Evolutionary conservation across 2,888 invertebrate species (phyloP), one percentile per base, ranked within the genome.

Genomic region (Drosophila putrida): DNA sequence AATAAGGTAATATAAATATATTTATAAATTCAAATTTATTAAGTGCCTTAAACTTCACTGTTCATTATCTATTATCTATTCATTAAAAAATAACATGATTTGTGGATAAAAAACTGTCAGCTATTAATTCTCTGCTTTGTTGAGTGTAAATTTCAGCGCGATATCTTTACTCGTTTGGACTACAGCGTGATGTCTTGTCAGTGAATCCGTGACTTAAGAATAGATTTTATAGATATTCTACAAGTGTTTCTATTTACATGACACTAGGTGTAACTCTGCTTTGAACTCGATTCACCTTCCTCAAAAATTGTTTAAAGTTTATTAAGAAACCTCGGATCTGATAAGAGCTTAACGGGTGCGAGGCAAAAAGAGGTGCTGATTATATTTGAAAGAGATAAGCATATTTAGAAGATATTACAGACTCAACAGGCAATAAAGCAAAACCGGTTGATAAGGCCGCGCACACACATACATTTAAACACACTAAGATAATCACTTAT

Each of bases 401-500:
- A 49, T 9, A 13, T 11, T 27, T 59, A n/a, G 63, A 44, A 38
- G 57, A 43, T 35, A 44, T 1, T 6, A 36, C 10, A 38, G 28
- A 13, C 9, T 27, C 11, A 20, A 41, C 27, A 31, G 11, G 33
- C 54, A 43, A 43, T 13, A 36, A 6, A 28, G 31, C n/a, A 71
- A 75, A 75, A 75, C 71, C 57, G 54, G 75, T 75, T 75, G 43
- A 49, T 35, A 68, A 41, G 31, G 25, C 9, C 10, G 43, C 25
- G 43, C 41, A 51, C 46, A 47, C 31, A 28, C 27, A 51, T 13
- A 28, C 13, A 50, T 41, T 38, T 6, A 27, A 3, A 27, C 10
- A 27, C 6, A n/a, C 20, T 33, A 15, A 39, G 38, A 13, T 46
- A 27, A 15, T 28, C 27, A 15, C 8, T 9, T 46, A 10, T 36